Conservation (phyloP, 2,113 vertebrate species). For the Oncorhynchus clarkii region DNA sequence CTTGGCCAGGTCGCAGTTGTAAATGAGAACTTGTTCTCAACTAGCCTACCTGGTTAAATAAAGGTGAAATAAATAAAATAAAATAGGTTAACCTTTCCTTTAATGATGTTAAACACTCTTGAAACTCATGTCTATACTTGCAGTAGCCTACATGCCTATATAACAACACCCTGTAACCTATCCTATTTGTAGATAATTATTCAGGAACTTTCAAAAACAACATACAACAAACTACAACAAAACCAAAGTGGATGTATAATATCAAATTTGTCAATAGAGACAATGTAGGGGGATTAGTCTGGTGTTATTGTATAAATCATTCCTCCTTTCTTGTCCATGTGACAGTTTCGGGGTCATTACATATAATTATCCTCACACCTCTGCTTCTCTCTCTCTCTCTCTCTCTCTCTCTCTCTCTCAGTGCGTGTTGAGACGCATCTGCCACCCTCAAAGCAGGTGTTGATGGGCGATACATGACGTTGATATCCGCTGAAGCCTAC, state of each 20-base stretch:
- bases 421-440: slow-evolving; percentile 38
- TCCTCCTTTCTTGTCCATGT: slow-evolving; percentile 8
- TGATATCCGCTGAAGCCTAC: slow-evolving; percentile 22
- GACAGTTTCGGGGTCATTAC: slow-evolving; percentile 40
- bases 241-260: neutral
- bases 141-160: no score
- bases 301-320: neutral
- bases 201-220: neutral
- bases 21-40: no score
- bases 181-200: neutral
- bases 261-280: neutral
- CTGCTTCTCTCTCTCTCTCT: neutral
- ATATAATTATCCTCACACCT: slow-evolving; percentile 46
- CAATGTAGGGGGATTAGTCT: neutral
- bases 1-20: no score
- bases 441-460: slow-evolving; percentile 32
- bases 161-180: neutral
- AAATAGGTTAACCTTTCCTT: no score
- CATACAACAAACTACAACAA: neutral
- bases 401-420: neutral
- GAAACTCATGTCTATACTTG: no score
- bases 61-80: no score
- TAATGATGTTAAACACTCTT: no score
- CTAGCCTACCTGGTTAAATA: no score
- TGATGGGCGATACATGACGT: slow-evolving; percentile 24